These are phyloP conservation scores for Drosophila helvetica DNA, from an alignment of 2,888 invertebrate genomes.

Conservation along the genomic window DNA sequence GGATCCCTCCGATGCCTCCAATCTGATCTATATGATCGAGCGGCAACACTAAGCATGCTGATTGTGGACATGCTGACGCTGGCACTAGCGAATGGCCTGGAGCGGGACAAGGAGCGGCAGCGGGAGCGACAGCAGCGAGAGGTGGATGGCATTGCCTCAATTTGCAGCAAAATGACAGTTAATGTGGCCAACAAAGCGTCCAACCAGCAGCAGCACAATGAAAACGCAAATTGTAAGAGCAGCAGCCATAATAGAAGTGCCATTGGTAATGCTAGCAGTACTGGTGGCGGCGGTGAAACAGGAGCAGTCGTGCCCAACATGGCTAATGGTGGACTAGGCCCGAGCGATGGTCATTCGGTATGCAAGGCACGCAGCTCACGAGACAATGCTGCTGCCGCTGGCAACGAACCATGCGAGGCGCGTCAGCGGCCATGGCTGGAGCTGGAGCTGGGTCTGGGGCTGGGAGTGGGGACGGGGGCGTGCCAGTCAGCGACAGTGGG, in stretches of 20 bases:
- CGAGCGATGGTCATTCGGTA: constrained; percentile 50
- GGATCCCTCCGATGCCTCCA: not conserved
- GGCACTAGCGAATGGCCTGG: constrained; percentile 63
- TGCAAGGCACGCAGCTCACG: constrained; percentile 68
- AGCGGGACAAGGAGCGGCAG: constrained; percentile 39
- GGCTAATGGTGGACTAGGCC: constrained; percentile 48
- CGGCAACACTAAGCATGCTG: constrained; percentile 53
- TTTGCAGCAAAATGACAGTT: constrained; percentile 50
- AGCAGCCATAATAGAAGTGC: constrained; percentile 25
- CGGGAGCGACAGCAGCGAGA: constrained; percentile 20
- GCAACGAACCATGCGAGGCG: constrained; percentile 61
- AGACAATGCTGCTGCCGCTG: constrained; percentile 48
- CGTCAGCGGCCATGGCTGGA: constrained; percentile 48
- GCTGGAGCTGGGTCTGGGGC: not conserved
- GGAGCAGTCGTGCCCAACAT: constrained; percentile 46
- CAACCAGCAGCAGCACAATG: constrained; percentile 48
- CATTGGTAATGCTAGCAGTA: constrained; percentile 18
- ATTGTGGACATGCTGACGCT: constrained; percentile 74
- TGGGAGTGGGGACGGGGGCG: constrained; percentile 22
- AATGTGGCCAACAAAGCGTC: constrained; percentile 45
- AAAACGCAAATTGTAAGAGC: constrained; percentile 51
- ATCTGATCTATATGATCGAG: constrained; percentile 19
- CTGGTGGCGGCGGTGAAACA: constrained; percentile 26
- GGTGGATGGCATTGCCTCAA: constrained; percentile 32
- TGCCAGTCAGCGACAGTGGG: constrained; percentile 55